These are phyloP conservation scores for Drosophila infuscata DNA, from an alignment of 2,888 invertebrate genomes.

Conservation along the genomic window DNA sequence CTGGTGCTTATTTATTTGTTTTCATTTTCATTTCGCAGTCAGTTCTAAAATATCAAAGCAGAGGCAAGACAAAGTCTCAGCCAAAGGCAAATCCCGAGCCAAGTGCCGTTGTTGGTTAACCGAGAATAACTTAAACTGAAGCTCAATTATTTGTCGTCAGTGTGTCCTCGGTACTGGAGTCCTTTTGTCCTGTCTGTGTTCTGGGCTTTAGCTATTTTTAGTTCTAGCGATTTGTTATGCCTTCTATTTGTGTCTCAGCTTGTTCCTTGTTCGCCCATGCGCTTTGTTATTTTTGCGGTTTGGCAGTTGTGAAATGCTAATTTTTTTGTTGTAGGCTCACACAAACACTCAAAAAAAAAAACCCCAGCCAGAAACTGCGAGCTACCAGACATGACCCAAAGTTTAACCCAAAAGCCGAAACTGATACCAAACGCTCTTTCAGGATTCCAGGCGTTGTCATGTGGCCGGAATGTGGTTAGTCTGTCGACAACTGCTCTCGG, in stretches of 20 bases:
- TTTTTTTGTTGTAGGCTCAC: conserved; percentile 38
- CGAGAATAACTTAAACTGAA: conserved; percentile 38
- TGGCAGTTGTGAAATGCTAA: conserved; percentile 73
- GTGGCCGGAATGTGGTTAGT: conserved; percentile 38
- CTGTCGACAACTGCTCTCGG: conserved; percentile 31
- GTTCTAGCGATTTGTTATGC: conserved; percentile 72
- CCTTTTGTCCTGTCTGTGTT: conserved; percentile 21
- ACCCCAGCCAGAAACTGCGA: conserved; percentile 7
- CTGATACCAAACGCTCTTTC: conserved; percentile 54
- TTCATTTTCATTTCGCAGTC: conserved; percentile 58
- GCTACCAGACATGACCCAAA: conserved; percentile 40
- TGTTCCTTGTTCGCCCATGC: conserved; percentile 37
- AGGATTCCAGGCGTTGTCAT: conserved; percentile 18
- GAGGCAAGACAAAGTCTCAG: conserved; percentile 13
- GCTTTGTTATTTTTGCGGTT: conserved; percentile 72
- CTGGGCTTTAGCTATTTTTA: conserved; percentile 68
- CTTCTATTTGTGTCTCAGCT: conserved; percentile 39
- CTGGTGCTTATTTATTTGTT: conserved; percentile 61
- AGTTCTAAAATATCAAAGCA: conserved; percentile 52
- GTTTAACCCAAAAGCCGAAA: conserved; percentile 50
- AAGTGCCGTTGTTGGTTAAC: conserved; percentile 58
- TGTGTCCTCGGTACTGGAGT: conserved; percentile 12
- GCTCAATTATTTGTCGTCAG: conserved; percentile 45
- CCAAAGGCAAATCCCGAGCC: conserved; percentile 41
- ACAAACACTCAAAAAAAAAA: conserved; percentile 19